Percentiles rank a stretch among this genome's conserved stretches.
These are phyloP conservation scores for Notodonta dromedarius DNA, from an alignment of 2,888 invertebrate species.

Conservation along the genomic window DNA sequence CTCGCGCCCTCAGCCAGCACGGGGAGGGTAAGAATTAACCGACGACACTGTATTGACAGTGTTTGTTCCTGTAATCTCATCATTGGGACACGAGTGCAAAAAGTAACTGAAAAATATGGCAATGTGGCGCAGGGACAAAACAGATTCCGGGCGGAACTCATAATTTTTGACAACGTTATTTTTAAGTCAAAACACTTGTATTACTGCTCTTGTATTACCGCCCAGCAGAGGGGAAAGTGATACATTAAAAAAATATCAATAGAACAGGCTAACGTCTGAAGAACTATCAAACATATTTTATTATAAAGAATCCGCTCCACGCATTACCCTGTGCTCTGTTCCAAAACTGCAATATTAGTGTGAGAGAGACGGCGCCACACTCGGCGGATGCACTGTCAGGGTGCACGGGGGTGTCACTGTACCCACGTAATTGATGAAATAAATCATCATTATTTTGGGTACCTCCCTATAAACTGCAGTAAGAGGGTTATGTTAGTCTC, in stretches of 20 bases:
- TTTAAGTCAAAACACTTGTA: no score
- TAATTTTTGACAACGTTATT: no score
- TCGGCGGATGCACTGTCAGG: not conserved
- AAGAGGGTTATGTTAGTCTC: not conserved
- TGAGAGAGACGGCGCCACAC: not conserved
- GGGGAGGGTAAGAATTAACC: slow-evolving; percentile 7
- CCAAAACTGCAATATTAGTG: slow-evolving; percentile 21
- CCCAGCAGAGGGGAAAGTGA: no score
- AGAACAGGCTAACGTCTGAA: no score
- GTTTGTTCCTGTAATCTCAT: slow-evolving; percentile 1
- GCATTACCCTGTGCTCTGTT: slow-evolving; percentile 24
- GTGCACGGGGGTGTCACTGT: not conserved
- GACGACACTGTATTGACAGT: not conserved
- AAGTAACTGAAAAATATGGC: not conserved
- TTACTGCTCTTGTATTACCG: no score
- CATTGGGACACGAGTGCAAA: not conserved
- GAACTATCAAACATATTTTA: not conserved
- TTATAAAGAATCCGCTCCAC: slow-evolving; percentile 27
- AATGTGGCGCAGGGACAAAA: not conserved
- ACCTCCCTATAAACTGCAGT: not conserved
- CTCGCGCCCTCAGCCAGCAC: not conserved
- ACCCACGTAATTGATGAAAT: slow-evolving; percentile 48
- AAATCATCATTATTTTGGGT: slow-evolving; percentile 49
- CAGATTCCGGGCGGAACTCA: no score
- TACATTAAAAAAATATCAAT: no score